Base-by-base conservation (phyloP, 2,888 invertebrate species). In the Clostera curtula region DNA sequence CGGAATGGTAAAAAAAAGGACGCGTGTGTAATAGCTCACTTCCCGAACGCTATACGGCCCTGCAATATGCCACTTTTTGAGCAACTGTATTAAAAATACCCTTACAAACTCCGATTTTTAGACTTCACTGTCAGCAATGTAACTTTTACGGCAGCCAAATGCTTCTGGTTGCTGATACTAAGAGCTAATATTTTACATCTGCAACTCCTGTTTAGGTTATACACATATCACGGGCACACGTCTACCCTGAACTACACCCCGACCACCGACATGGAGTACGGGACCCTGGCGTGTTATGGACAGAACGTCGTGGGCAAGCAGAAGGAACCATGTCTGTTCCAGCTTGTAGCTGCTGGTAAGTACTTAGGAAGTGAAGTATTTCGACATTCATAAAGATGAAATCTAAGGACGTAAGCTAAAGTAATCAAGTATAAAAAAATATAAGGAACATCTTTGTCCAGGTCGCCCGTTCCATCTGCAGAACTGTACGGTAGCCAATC, bases 401-500 rank as follows among this genome's bases (percentile, higher is more conserved):
- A n/a, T n/a, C n/a, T n/a, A n/a, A n/a, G n/a, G n/a, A n/a, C n/a
- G n/a, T n/a, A n/a, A n/a, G n/a, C n/a, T n/a, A n/a, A n/a, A n/a
- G n/a, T n/a, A n/a, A n/a, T n/a, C n/a, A n/a, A n/a, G n/a, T n/a
- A n/a, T n/a, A n/a, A n/a, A n/a, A n/a, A n/a, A n/a, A n/a, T n/a
- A n/a, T n/a, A n/a, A n/a, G n/a, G n/a, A n/a, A n/a, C n/a, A n/a
- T n/a, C 19, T 19, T 15, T 6, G 3, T 11, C 20, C 84, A 94
- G 96, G 95, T 61, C 92, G 93, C 22, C 96, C 96, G 4, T 94
- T 95, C 64, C 91, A 93, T 27, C 86, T 95, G 29, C 90, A 92
- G 60, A 96, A 96, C 77, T 96, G 96, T 71, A 89, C 92, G n/a
- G 89, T 95, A 15, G 90, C 90, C 29, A 96, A 96, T 75, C 93